Base-by-base conservation (phyloP, 2,113 vertebrate genomes). In the Ammodytes marinus region DNA sequence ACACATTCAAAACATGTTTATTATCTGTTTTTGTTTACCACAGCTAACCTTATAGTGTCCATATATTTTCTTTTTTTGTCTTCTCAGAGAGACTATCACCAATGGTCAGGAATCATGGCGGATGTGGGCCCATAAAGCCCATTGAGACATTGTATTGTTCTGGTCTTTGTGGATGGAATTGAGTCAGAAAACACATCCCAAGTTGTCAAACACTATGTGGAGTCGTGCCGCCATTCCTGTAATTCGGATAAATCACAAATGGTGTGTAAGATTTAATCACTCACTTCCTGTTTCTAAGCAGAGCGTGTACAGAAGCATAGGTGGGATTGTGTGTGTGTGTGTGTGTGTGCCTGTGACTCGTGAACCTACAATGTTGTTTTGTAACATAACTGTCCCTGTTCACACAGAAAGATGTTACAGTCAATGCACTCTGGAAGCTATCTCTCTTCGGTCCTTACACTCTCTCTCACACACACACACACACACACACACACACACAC, bases 321-420 rank as follows among this genome's bases (percentile, higher is more conserved):
- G 9, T 45, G 11, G 6, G 8, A 43, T 13, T 39, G 52, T 68
- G 64, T 54, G 40, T 63, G 61, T 73, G 53, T 57, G 55, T 64
- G 59, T 59, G 60, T 69, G 57, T 61, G 52, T 40, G 27, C 27
- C 27, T 77, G 77, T 69, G 77, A 86, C 57, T 91, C 77, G 64
- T 63, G 52, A 77, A 86, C 64, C 70, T 63, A 69, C 11, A 39
- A 67, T 74, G 81, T 74, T 86, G 80, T 76, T 68, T 82, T 83
- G 79, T 92, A 91, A 91, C 82, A 83, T 93, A 92, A 93, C 84
- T 76, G 81, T 86, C 80, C 74, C 83, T 65, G 55, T 84, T 79
- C 88, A 86, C 85, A 82, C 77, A 84, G 74, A 84, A 87, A 83
- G 57, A 85, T 75, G 84, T 80, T 84, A 80, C 59, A 88, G 83